A percentile compares a stretch with the other conserved stretches of the same genome.
Evolutionary conservation across 2,113 vertebrate species (phyloP).

Genomic region (Struthidea cinerea): DNA sequence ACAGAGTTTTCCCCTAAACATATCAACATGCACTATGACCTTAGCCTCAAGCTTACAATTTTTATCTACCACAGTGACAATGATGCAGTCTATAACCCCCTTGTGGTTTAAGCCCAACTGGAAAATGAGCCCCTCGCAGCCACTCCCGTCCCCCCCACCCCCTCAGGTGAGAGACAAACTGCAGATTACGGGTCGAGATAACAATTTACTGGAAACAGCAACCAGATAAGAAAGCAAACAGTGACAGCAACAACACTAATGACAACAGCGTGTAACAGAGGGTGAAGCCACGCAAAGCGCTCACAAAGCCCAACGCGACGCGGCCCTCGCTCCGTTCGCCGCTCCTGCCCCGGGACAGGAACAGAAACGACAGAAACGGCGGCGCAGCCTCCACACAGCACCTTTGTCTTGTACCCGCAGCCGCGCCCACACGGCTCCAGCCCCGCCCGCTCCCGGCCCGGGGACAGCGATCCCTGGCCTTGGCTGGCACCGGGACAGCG

Average conservation of each 20-base stretch:
- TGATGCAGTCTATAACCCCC: neutral
- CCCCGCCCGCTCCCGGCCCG: neutral
- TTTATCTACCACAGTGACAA: neutral
- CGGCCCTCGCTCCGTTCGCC: neutral
- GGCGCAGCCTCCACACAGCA: neutral
- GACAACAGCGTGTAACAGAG: neutral
- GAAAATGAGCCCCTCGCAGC: neutral
- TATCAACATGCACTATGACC: neutral
- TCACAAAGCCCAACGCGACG: neutral
- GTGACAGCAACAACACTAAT: neutral
- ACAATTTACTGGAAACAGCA: neutral
- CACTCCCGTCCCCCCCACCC: fast-evolving
- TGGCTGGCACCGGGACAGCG: neutral
- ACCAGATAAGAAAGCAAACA: neutral
- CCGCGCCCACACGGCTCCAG: neutral
- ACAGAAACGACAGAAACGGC: neutral
- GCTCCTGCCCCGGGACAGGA: no score
- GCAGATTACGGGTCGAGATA: fast-evolving
- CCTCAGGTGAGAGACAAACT: neutral
- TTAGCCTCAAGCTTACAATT: neutral
- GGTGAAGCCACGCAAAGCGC: neutral
- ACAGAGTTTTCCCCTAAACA: neutral
- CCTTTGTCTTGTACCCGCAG: neutral
- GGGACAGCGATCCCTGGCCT: neutral
- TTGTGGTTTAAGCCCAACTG: neutral